Evolutionary conservation across 2,113 vertebrate genomes (phyloP).

Genomic region (Orientallactaga bullata): DNA sequence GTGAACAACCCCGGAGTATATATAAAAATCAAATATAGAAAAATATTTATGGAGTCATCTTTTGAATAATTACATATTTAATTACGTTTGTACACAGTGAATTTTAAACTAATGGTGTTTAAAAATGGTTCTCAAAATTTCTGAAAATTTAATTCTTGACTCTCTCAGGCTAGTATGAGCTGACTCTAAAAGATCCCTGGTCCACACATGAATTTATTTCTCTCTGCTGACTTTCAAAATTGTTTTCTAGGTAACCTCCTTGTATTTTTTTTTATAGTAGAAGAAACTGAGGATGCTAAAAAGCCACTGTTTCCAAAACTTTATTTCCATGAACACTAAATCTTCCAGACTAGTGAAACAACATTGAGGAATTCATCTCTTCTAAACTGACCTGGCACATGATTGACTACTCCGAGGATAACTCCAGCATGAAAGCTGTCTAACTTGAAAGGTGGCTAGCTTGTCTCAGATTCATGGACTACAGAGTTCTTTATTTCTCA

Average conservation of each 20-base stretch:
- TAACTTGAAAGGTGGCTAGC: not conserved
- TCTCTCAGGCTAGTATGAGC: not conserved
- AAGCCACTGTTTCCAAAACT: not conserved
- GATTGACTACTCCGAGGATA: not conserved
- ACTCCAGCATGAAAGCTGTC: not conserved
- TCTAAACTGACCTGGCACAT: not conserved
- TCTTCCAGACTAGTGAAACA: not conserved
- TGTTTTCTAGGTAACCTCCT: not conserved
- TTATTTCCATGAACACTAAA: not conserved
- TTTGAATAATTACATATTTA: constrained; percentile 33
- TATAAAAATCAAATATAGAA: too few species aligned
- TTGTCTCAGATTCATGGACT: not conserved
- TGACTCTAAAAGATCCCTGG: not conserved
- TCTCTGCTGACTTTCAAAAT: not conserved
- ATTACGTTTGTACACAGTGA: not conserved
- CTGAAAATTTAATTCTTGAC: not conserved
- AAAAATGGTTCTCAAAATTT: not conserved
- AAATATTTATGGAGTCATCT: constrained; percentile 14
- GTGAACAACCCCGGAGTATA: too few species aligned
- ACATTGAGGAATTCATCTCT: not conserved
- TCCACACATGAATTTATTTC: not conserved
- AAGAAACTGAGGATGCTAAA: not conserved
- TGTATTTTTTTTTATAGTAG: not conserved
- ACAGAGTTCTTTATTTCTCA: not conserved
- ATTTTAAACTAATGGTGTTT: constrained; percentile 19